Conservation (phyloP, 2,113 vertebrate genomes). For the Rallus limicola region DNA sequence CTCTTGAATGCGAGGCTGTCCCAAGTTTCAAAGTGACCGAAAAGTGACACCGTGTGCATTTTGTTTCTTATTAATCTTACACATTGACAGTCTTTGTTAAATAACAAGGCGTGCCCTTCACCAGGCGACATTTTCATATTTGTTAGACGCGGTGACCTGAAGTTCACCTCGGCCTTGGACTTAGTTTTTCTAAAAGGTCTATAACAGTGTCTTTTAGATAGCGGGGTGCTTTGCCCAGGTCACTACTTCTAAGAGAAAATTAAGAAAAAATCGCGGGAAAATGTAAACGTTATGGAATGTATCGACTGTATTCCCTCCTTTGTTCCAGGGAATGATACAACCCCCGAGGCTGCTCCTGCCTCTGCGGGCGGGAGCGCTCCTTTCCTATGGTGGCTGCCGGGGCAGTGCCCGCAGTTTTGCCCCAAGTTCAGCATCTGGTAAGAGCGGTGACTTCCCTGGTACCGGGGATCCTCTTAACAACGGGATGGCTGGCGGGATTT, state of each 20-base stretch:
- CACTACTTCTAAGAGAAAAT: constrained; percentile 81
- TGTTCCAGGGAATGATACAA: constrained; percentile 59
- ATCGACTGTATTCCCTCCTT: constrained; percentile 78
- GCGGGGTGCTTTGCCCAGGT: constrained; percentile 83
- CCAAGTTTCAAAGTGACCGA: constrained; percentile 96
- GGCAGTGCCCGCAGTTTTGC: neutral
- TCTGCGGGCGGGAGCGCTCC: neutral
- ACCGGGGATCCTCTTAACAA: neutral
- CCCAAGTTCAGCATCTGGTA: constrained; percentile 31
- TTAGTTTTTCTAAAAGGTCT: constrained; percentile 89
- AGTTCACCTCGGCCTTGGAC: constrained; percentile 99
- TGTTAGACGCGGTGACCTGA: constrained; percentile 99
- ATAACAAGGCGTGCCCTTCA: constrained; percentile 97
- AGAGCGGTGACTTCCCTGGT: neutral
- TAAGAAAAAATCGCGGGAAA: constrained; percentile 76
- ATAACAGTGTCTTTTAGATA: constrained; percentile 82
- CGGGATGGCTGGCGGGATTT: constrained; percentile 11
- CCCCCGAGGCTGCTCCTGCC: constrained; percentile 45
- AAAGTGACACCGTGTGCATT: constrained; percentile 97
- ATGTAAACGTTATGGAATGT: constrained; percentile 81
- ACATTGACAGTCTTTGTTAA: constrained; percentile 99
- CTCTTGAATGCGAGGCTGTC: constrained; percentile 79
- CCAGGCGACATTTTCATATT: constrained; percentile 99
- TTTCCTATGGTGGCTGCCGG: neutral
- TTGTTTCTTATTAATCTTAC: constrained; percentile 99